A percentile compares a stretch with the other conserved stretches of the same genome.
phyloP scores from a whole-genome alignment of 2,888 invertebrate genomes.

The Abrostola tripartita region DNA sequence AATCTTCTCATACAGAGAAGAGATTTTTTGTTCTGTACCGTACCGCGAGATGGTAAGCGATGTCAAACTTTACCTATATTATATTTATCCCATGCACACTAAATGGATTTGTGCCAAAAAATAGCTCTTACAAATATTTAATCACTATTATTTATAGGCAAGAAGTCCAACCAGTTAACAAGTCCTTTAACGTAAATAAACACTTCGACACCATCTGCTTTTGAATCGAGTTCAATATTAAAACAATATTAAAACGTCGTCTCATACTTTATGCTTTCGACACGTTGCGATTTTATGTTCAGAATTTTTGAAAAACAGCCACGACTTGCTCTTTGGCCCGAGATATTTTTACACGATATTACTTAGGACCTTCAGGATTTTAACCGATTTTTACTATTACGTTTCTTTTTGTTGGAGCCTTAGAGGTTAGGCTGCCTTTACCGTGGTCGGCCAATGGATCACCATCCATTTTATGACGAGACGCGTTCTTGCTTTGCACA shows the following conservation, averaged over 20 bases:
- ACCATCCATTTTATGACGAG: too few species aligned
- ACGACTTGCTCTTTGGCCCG: conserved; percentile 57
- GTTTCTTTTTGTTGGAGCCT: too few species aligned
- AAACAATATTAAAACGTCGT: conserved; percentile 19
- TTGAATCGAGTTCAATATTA: conserved; percentile 7
- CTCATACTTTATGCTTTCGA: conserved; percentile 24
- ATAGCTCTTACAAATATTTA: background rate
- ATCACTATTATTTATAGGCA: background rate
- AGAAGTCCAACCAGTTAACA: background rate
- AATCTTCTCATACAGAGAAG: too few species aligned
- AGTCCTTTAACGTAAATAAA: background rate
- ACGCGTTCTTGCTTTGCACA: too few species aligned
- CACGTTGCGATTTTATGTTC: conserved; percentile 22
- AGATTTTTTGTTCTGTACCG: too few species aligned
- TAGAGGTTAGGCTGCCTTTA: too few species aligned
- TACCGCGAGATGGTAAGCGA: too few species aligned
- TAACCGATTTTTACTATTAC: too few species aligned
- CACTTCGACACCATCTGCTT: background rate
- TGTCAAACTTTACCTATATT: too few species aligned
- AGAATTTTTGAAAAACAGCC: conserved; percentile 64
- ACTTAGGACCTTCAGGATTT: background rate
- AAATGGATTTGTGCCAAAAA: too few species aligned
- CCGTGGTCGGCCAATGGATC: too few species aligned
- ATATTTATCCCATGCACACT: too few species aligned
- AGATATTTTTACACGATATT: conserved; percentile 35